Percentiles rank a stretch among this genome's conserved stretches.
Conservation (phyloP, 2,888 invertebrate genomes). For the Oconnorella tubifera region DNA sequence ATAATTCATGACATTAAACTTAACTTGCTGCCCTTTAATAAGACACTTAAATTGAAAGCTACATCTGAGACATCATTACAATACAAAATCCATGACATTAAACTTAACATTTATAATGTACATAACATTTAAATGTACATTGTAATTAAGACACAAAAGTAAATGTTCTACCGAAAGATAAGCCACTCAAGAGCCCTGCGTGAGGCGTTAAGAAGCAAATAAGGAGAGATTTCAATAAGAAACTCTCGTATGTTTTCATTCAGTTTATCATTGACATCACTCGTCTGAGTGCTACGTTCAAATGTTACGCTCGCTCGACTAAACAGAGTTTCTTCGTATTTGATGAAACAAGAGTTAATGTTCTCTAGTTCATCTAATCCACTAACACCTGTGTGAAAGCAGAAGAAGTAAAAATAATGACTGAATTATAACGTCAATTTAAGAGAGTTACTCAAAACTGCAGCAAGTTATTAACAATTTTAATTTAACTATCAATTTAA, state of each 20-base stretch:
- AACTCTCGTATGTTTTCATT: slow-evolving; percentile 75
- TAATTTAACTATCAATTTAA: background rate
- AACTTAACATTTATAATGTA: too few species aligned
- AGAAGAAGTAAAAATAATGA: too few species aligned
- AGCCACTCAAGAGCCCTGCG: slow-evolving; percentile 95
- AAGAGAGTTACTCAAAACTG: slow-evolving; percentile 2
- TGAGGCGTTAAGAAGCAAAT: slow-evolving; percentile 76
- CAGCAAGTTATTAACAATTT: background rate
- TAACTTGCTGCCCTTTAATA: too few species aligned
- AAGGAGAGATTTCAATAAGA: slow-evolving; percentile 76
- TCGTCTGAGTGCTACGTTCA: slow-evolving; percentile 73
- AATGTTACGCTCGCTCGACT: slow-evolving; percentile 71
- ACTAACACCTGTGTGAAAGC: slow-evolving; percentile 65
- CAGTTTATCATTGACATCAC: slow-evolving; percentile 72
- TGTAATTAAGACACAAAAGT: too few species aligned
- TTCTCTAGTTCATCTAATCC: slow-evolving; percentile 79
- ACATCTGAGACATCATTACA: too few species aligned
- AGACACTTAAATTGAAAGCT: too few species aligned
- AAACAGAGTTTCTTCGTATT: slow-evolving; percentile 75
- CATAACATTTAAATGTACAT: too few species aligned
- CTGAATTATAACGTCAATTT: too few species aligned
- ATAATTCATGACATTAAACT: too few species aligned
- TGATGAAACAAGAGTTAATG: slow-evolving; percentile 69
- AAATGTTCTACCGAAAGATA: slow-evolving; percentile 68
- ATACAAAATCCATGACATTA: too few species aligned